Evolutionary conservation across 1,140 invertebrate genomes (phyloP).

Genomic region (Drosophila biarmipes): DNA sequence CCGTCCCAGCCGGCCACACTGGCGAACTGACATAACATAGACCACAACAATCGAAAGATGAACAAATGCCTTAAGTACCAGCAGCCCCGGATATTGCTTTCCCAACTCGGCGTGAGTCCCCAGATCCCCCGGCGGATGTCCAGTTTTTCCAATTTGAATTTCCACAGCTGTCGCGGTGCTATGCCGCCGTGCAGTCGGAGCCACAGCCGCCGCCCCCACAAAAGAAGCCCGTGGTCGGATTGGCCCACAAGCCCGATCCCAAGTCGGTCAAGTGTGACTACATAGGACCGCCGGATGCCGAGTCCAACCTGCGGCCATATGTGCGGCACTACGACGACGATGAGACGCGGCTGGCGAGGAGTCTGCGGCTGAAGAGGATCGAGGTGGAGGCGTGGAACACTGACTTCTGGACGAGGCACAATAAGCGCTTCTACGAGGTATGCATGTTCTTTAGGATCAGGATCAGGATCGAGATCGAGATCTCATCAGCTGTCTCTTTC

Average conservation of each 20-base stretch:
- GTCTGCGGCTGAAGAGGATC: constrained; percentile 87
- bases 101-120: constrained; percentile 14
- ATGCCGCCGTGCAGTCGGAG: constrained; percentile 38
- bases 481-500: constrained; percentile 10
- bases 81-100: constrained; percentile 16
- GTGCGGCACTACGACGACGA: constrained; percentile 87
- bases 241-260: constrained; percentile 66
- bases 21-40: constrained; percentile 33
- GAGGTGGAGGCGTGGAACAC: constrained; percentile 92
- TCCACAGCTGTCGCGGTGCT: constrained; percentile 32
- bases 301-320: constrained; percentile 91
- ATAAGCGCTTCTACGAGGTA: constrained; percentile 89
- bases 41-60: constrained; percentile 17
- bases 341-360: constrained; percentile 88
- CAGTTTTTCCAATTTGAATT: background rate
- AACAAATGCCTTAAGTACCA: constrained; percentile 21
- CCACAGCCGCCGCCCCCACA: constrained; percentile 8
- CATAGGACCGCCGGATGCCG: constrained; percentile 91
- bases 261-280: constrained; percentile 78
- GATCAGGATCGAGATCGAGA: background rate
- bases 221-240: constrained; percentile 35
- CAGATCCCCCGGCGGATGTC: background rate
- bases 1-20: constrained; percentile 1
- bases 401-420: constrained; percentile 92
- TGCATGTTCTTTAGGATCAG: constrained; percentile 72